Base-by-base conservation (phyloP, 2,113 vertebrate genomes). In the Odontophorus gujanensis region DNA sequence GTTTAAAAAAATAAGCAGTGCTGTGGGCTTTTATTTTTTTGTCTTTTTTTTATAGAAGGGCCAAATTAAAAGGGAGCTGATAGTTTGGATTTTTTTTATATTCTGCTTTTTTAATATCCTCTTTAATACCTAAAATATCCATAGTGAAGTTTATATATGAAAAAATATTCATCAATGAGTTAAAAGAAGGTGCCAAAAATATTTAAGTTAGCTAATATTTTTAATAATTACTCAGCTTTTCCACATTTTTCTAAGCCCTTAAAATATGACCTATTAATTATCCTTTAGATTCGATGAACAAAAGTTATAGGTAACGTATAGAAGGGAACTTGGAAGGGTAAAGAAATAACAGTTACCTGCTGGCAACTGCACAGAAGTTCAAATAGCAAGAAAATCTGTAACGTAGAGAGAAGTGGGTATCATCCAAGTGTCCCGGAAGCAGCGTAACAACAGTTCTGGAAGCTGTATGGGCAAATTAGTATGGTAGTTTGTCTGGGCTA, bases 401-500 rank as follows among this genome's bases (percentile, higher is more conserved):
- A 11, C 15, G n/a, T 12, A 78, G 45, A 48, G 25, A 45, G 76
- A 87, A 59, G 77, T 90, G 74, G 68, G 78, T 48, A 51, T 3
- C 82, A 78, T 74, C 72, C 88, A 93, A 91, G 47, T 65, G 81
- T 68, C 55, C 28, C 19, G 12, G 80, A 85, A 82, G 32, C 2
- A 48, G 58, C 72, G 77, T 71, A 86, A 85, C 85, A 85, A 80
- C 63, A 73, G 28, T 74, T 90, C 71, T 90, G 79, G 76, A 85
- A 90, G 63, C 50, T 80, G 38, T 38, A 50, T 43, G 67, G 43
- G 61, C 82, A 85, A 94, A 95, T 95, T 88, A 93, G 72, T 26
- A 67, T 0, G 6, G 72, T 63, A 55, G 47, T 85, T 91, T 90
- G 81, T 89, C 85, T 85, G 76, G 65, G 45, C 82, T 93, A 95